Percentiles rank a stretch among this genome's conserved stretches.
Evolutionary conservation across 2,797 vertebrate species (phyloP).

Genomic region (Lagodon rhomboides): DNA sequence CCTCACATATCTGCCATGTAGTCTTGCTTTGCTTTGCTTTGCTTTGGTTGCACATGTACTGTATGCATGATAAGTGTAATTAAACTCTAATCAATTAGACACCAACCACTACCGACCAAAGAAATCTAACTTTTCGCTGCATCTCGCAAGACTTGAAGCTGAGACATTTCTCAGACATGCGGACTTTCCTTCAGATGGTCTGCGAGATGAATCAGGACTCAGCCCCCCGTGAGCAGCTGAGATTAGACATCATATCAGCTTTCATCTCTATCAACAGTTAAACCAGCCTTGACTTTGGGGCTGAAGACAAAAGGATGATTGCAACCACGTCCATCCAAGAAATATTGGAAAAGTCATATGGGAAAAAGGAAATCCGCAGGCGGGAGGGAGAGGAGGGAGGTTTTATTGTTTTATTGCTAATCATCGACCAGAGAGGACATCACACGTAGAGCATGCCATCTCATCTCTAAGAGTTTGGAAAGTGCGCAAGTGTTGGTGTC

Average conservation of each 20-base stretch:
- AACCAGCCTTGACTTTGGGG: slow-evolving; percentile 14
- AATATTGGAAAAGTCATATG: neutral
- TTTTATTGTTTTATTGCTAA: neutral
- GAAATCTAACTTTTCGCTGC: neutral
- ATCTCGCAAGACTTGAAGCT: neutral
- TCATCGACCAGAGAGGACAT: neutral
- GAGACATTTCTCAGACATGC: neutral
- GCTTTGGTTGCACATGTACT: neutral
- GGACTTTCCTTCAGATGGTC: neutral
- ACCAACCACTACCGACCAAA: neutral
- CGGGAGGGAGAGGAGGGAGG: neutral
- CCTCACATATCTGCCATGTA: neutral
- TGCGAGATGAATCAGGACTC: slow-evolving; percentile 1
- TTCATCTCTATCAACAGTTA: neutral
- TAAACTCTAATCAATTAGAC: neutral
- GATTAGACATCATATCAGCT: slow-evolving; percentile 18
- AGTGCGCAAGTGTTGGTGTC: neutral
- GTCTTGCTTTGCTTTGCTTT: neutral
- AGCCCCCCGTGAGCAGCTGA: neutral
- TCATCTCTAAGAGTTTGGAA: neutral
- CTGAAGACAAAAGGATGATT: slow-evolving; percentile 17
- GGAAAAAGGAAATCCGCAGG: neutral
- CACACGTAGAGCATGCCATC: neutral
- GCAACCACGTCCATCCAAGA: neutral
- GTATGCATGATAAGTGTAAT: neutral